Evolutionary conservation across 1,140 invertebrate genomes (phyloP), one percentile per base, ranked within the genome.

Genomic region (Alviniconcha marisindica): DNA sequence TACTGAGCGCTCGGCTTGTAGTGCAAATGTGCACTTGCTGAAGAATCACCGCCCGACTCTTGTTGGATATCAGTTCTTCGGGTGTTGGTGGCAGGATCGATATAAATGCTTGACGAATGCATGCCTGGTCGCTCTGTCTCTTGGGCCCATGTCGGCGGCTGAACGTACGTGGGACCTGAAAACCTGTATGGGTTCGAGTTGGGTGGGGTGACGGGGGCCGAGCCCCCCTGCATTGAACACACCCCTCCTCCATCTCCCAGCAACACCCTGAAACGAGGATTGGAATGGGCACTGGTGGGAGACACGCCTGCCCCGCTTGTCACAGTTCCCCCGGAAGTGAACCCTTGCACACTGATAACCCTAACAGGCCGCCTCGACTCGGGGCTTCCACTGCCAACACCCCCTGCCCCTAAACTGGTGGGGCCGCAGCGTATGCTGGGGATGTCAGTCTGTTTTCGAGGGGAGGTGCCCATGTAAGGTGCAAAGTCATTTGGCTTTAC

Each of bases 201-300:
- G 80, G 38, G 60, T 44, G 24, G 51, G 28, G 42, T 66, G 56
- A 74, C 66, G 38, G n/a, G 82, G 77, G 83, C 48, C 12, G 78
- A 56, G 56, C 71, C 60, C 4, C 71, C 54, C 44, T 60, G 74
- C 18, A 80, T 44, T 21, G 81, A 81, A 66, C 84, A 85, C 40
- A 81, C 42, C 42, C 84, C 84, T 44, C 84, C 84, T 5, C 81
- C 82, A 77, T 85, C 84, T 44, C 84, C 84, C 63, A 83, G 74
- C 60, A 80, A 28, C 81, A 85, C 82, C 31, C 77, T 82, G 73
- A 85, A 76, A 44, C 80, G 84, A 44, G 81, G 78, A 31, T 51
- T 36, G 31, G 82, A 77, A 5, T 66, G 33, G 51, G 51, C 71
- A n/a, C 77, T 77, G 15, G 81, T 40, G 18, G 84, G 81, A 31